Percentiles rank a stretch among this genome's conserved stretches.
phyloP scores from a whole-genome alignment of 2,113 vertebrate species.

The Austrofundulus limnaeus region DNA sequence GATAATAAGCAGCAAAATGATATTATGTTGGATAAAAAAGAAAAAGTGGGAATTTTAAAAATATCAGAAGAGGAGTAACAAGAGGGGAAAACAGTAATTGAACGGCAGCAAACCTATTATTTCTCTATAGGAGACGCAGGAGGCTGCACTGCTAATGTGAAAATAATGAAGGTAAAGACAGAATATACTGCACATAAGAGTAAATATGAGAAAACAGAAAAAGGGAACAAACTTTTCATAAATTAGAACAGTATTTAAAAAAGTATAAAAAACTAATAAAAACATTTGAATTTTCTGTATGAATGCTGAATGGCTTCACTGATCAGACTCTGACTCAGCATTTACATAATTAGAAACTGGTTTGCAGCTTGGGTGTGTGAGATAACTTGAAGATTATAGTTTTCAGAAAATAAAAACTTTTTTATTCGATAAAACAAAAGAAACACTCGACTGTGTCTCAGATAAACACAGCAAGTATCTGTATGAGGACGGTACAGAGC shows the following conservation, averaged over 20 bases:
- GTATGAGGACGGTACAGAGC: constrained; percentile 37
- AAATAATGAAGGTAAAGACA: constrained; percentile 6
- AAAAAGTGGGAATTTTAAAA: neutral
- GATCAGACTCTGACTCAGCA: too few relatives aligned
- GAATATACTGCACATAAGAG: neutral
- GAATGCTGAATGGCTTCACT: too few relatives aligned
- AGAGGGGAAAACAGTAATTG: constrained; percentile 2
- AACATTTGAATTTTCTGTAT: too few relatives aligned
- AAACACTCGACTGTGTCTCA: constrained; percentile 21
- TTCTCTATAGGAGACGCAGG: constrained; percentile 4
- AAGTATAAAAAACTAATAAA: too few relatives aligned
- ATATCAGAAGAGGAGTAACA: constrained; percentile 1
- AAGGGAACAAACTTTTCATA: too few relatives aligned
- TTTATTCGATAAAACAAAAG: constrained; percentile 6
- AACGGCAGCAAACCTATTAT: constrained; percentile 10
- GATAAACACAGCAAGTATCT: constrained; percentile 38
- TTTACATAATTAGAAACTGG: too few relatives aligned
- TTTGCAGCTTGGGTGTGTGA: neutral
- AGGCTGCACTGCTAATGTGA: constrained; percentile 10
- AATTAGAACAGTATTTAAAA: too few relatives aligned
- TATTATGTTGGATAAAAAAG: constrained; percentile 4
- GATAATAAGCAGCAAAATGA: constrained; percentile 6
- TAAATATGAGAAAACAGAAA: too few relatives aligned
- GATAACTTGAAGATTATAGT: constrained; percentile 19
- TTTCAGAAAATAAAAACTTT: constrained; percentile 24